Percentiles rank a stretch among this genome's conserved stretches.
phyloP scores from a whole-genome alignment of 1,140 invertebrate genomes.

The Thalassaphorura encarpata region DNA sequence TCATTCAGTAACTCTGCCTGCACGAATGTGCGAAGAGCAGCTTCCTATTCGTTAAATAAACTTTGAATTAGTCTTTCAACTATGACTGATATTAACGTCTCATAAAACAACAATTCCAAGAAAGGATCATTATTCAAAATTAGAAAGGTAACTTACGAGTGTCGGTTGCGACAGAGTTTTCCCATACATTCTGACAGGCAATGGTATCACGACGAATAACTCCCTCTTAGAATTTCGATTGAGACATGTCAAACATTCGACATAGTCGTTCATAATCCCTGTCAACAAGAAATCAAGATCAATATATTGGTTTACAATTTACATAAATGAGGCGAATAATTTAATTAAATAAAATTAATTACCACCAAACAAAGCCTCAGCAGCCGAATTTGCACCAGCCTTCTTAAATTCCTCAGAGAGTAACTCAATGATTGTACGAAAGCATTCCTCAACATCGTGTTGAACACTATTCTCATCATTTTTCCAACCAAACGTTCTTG shows the following conservation, averaged over 20 bases:
- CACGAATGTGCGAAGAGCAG: slow-evolving; percentile 74
- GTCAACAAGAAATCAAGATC: slow-evolving; percentile 39
- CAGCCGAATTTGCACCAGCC: slow-evolving; percentile 70
- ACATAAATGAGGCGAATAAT: background rate
- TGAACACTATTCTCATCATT: slow-evolving; percentile 84
- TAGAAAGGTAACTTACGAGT: slow-evolving; percentile 48
- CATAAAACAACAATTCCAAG: slow-evolving; percentile 1
- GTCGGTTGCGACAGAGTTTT: slow-evolving; percentile 65
- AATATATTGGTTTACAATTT: slow-evolving; percentile 10
- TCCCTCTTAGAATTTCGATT: slow-evolving; percentile 74
- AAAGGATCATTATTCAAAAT: background rate
- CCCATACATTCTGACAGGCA: slow-evolving; percentile 77
- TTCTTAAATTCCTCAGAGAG: slow-evolving; percentile 76
- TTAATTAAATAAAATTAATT: background rate
- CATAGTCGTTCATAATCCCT: slow-evolving; percentile 84
- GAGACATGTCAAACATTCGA: slow-evolving; percentile 78
- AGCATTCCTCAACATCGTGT: slow-evolving; percentile 68
- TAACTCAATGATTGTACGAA: slow-evolving; percentile 85
- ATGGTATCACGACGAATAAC: slow-evolving; percentile 77
- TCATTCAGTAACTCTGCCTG: slow-evolving; percentile 75
- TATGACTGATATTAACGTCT: too few relatives aligned
- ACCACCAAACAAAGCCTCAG: slow-evolving; percentile 65
- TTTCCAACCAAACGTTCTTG: slow-evolving; percentile 84
- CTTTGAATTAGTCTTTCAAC: too few relatives aligned
- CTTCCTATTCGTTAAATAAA: slow-evolving; percentile 58